Percentiles rank a stretch among this genome's conserved stretches.
Evolutionary conservation across 2,797 vertebrate species (phyloP).

Genomic region (Cynopterus sphinx): DNA sequence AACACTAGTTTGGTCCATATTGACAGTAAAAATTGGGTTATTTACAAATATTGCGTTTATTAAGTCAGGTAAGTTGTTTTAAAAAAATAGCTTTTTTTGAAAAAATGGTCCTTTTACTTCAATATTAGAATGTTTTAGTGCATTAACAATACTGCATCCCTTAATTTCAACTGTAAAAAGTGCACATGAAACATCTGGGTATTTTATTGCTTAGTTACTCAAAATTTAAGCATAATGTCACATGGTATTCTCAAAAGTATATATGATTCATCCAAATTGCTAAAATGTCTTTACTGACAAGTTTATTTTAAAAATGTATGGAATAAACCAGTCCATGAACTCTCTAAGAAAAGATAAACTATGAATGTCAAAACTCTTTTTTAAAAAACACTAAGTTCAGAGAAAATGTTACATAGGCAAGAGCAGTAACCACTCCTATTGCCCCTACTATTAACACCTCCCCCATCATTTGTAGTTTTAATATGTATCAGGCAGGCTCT

Average conservation of each 20-base stretch:
- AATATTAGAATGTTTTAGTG: not conserved
- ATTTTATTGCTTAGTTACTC: conserved; percentile 38
- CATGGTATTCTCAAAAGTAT: conserved; percentile 17
- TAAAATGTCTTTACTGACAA: not conserved
- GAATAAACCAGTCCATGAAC: not conserved
- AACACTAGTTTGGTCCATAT: not conserved
- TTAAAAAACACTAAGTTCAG: not conserved
- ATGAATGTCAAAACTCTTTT: not conserved
- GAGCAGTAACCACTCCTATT: not conserved
- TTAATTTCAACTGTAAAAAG: not conserved
- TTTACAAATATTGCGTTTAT: not conserved
- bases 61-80: not conserved
- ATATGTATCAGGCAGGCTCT: not conserved
- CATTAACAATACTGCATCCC: not conserved
- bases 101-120: not conserved
- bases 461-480: not conserved
- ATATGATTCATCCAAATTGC: not conserved
- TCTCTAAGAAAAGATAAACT: conserved; percentile 35
- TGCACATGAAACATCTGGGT: not conserved
- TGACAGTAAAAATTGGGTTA: not conserved
- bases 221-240: conserved; percentile 46
- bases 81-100: not conserved
- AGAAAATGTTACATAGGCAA: not conserved
- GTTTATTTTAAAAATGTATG: conserved; percentile 21
- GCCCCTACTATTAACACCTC: not conserved